Percentiles rank a stretch among this genome's conserved stretches.
Evolutionary conservation across 2,797 vertebrate genomes (phyloP).

Genomic region (Thalassophryne amazonica): DNA sequence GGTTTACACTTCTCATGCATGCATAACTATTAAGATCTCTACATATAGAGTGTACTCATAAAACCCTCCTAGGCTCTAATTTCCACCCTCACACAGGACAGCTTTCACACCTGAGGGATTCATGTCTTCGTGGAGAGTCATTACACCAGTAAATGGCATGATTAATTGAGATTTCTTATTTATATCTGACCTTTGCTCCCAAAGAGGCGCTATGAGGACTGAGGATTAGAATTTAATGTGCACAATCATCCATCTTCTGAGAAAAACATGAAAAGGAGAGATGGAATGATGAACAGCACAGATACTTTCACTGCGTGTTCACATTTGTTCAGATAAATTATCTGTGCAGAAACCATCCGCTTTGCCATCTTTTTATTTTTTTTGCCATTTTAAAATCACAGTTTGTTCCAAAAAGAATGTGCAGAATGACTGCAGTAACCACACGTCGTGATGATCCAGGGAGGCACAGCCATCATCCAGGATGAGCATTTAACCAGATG

Average conservation of each 20-base stretch:
- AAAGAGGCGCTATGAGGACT: neutral
- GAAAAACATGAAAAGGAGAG: slow-evolving; percentile 1
- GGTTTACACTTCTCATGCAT: too few species aligned
- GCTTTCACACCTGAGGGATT: slow-evolving; percentile 44
- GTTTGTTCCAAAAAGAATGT: too few species aligned
- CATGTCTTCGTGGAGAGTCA: slow-evolving; percentile 23
- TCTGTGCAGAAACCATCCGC: slow-evolving; percentile 9
- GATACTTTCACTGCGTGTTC: slow-evolving; percentile 22
- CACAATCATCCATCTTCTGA: slow-evolving; percentile 32
- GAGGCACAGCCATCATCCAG: slow-evolving; percentile 21
- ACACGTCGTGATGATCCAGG: slow-evolving; percentile 13
- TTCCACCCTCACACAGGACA: slow-evolving; percentile 20
- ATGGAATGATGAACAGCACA: slow-evolving; percentile 14
- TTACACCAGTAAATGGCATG: slow-evolving; percentile 49
- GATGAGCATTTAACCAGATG: slow-evolving; percentile 56
- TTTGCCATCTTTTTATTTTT: too few species aligned
- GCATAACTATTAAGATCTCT: slow-evolving; percentile 56
- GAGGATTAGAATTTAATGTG: slow-evolving; percentile 20
- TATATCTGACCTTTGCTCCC: slow-evolving; percentile 46
- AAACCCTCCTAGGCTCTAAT: slow-evolving; percentile 39
- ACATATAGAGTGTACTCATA: slow-evolving; percentile 43
- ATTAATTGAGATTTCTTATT: slow-evolving; percentile 64
- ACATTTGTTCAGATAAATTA: slow-evolving; percentile 37
- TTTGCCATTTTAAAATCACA: too few species aligned
- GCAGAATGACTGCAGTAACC: too few species aligned